Conservation (phyloP, 2,888 invertebrate species). For the Eilema caniola region DNA sequence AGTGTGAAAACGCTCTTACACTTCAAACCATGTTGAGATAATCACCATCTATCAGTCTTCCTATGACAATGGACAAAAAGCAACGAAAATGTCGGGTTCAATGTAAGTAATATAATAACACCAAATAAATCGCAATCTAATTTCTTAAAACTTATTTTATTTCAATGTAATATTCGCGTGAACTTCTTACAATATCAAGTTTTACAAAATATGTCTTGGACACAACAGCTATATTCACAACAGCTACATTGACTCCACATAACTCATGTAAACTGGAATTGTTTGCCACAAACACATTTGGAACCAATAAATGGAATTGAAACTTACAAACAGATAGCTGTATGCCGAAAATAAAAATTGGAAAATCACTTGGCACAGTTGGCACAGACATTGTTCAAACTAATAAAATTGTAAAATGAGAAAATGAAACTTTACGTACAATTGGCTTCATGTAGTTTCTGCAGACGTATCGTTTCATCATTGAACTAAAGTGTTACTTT, state of each 20-base stretch:
- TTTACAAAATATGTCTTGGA: neutral
- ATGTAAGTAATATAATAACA: no score
- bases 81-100: neutral
- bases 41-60: no score
- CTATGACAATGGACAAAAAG: neutral
- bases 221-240: neutral
- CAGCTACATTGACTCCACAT: neutral
- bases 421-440: neutral
- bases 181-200: neutral
- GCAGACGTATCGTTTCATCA: no score
- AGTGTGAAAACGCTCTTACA: no score
- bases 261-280: neutral
- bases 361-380: constrained; percentile 7
- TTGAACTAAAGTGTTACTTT: no score
- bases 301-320: constrained; percentile 9
- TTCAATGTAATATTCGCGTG: neutral
- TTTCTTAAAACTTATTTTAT: neutral
- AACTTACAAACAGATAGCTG: neutral
- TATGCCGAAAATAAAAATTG: neutral
- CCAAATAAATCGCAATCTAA: no score
- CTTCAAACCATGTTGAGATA: no score
- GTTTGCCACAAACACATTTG: neutral
- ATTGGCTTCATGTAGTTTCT: neutral
- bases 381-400: neutral
- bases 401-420: neutral